Conservation (phyloP, 2,797 vertebrate species). For the Gymnoscopelus braueri region DNA sequence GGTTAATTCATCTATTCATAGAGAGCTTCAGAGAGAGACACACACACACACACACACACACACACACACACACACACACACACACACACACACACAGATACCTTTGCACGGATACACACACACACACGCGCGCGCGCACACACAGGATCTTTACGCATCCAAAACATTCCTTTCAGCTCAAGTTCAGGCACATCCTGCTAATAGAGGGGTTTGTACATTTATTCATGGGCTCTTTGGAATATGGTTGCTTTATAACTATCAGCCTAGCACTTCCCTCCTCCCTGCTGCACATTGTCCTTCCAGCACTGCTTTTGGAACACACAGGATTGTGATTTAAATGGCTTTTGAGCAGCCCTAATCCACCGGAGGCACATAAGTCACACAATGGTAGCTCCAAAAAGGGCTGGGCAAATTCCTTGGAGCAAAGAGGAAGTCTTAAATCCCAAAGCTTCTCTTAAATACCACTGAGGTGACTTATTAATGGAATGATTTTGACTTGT, state of each 20-base stretch:
- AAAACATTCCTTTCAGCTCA: slow-evolving; percentile 82
- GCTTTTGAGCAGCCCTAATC: slow-evolving; percentile 76
- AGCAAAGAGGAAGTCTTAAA: slow-evolving; percentile 78
- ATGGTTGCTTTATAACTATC: slow-evolving; percentile 76
- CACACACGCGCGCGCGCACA: slow-evolving; percentile 30
- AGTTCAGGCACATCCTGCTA: slow-evolving; percentile 82
- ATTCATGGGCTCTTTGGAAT: slow-evolving; percentile 78
- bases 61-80: slow-evolving; percentile 42
- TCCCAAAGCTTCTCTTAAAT: slow-evolving; percentile 68
- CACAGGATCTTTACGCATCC: slow-evolving; percentile 76
- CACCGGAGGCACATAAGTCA: slow-evolving; percentile 78
- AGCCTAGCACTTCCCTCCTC: slow-evolving; percentile 52
- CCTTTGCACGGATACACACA: neutral
- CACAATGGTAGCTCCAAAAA: slow-evolving; percentile 75
- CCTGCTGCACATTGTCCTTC: slow-evolving; percentile 68
- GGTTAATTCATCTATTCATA: slow-evolving; percentile 63
- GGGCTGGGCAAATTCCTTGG: slow-evolving; percentile 66
- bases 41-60: slow-evolving; percentile 10
- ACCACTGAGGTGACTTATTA: slow-evolving; percentile 74
- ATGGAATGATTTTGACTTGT: slow-evolving; percentile 71
- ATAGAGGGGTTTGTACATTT: slow-evolving; percentile 83
- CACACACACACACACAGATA: slow-evolving; percentile 6
- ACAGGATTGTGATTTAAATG: slow-evolving; percentile 77
- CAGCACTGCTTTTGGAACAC: slow-evolving; percentile 63
- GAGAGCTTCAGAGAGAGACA: slow-evolving; percentile 22